These are phyloP conservation scores for Euproctis similis DNA, from an alignment of 2,888 invertebrate genomes.

Conservation along the genomic window DNA sequence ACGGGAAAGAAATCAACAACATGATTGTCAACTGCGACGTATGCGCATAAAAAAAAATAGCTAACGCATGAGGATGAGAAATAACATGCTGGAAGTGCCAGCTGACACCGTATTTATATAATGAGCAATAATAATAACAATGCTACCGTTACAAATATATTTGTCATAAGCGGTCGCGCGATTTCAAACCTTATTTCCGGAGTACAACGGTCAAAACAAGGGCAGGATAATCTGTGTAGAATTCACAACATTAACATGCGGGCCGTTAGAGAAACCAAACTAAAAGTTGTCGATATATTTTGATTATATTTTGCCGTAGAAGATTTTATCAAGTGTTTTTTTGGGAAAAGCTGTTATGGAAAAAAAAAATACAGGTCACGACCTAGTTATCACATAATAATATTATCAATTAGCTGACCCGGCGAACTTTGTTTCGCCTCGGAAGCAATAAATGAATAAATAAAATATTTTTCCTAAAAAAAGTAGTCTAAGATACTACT, in stretches of 20 bases:
- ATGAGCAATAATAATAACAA: conserved; percentile 42
- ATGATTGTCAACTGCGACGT: conserved; percentile 4
- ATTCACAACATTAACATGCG: conserved; percentile 49
- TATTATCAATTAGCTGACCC: too few relatives aligned
- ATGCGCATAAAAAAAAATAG: conserved; percentile 13
- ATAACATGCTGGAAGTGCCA: conserved; percentile 37
- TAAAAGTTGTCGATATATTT: too few relatives aligned
- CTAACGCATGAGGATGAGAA: conserved; percentile 12
- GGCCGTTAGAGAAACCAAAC: conserved; percentile 43
- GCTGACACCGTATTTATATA: conserved; percentile 40
- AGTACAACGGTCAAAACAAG: conserved; percentile 25
- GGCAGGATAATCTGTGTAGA: conserved; percentile 27
- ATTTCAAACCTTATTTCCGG: conserved; percentile 26
- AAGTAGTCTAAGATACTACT: too few relatives aligned
- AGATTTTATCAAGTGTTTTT: too few relatives aligned
- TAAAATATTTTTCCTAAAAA: too few relatives aligned
- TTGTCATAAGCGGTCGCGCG: conserved; percentile 1
- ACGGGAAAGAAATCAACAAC: conserved; percentile 17
- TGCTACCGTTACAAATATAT: conserved; percentile 13
- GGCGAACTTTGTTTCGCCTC: too few relatives aligned
- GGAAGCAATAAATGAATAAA: too few relatives aligned
- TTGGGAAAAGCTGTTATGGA: too few relatives aligned
- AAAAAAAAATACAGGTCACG: too few relatives aligned
- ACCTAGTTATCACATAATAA: neutral
- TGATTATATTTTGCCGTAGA: too few relatives aligned